phyloP scores from a whole-genome alignment of 2,113 vertebrate genomes.

The Panthera uncia region DNA sequence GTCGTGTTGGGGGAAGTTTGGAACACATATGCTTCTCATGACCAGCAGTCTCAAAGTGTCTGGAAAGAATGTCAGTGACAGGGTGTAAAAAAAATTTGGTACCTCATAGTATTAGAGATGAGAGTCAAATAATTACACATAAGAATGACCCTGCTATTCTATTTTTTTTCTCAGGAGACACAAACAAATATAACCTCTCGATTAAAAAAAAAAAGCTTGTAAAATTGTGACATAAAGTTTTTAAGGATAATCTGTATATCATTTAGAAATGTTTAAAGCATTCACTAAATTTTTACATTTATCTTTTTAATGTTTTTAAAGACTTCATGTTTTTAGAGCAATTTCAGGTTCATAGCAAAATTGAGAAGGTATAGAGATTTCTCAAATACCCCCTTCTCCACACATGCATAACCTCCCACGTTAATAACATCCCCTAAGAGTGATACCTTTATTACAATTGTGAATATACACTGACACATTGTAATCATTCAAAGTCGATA shows the following conservation, averaged over 20 bases:
- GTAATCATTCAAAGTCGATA: not conserved
- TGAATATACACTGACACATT: not conserved
- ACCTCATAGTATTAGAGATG: not conserved
- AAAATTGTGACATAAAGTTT: not conserved
- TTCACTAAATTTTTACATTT: not conserved
- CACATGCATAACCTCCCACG: not conserved
- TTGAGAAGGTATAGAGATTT: not conserved
- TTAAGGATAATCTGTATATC: not conserved
- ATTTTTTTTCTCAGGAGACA: not conserved
- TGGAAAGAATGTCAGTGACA: not conserved
- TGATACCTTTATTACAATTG: not conserved
- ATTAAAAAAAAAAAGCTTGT: not conserved
- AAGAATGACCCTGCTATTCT: not conserved
- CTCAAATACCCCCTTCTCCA: too few relatives aligned
- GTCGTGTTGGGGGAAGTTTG: not conserved
- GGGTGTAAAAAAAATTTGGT: not conserved
- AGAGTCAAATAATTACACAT: not conserved
- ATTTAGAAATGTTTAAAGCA: not conserved
- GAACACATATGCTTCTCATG: not conserved
- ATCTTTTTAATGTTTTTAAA: not conserved
- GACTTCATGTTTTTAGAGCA: not conserved
- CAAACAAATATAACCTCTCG: not conserved
- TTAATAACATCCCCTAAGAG: not conserved
- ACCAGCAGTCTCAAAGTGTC: not conserved
- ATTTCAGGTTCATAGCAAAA: not conserved